These are phyloP conservation scores for Acrocephalus arundinaceus DNA, from an alignment of 2,113 vertebrate genomes.

Conservation along the genomic window DNA sequence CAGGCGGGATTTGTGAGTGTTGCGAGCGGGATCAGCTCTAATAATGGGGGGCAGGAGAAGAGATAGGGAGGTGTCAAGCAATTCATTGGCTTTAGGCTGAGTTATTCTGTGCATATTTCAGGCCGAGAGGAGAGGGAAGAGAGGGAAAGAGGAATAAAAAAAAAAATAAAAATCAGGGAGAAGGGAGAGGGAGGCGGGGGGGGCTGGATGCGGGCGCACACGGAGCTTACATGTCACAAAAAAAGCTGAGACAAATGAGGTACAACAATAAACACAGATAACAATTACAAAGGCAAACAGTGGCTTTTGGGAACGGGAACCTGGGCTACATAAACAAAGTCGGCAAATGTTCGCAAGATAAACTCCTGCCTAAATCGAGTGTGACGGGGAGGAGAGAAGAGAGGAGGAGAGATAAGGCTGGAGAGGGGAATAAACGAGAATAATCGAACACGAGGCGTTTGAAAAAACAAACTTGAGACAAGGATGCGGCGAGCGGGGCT, in stretches of 20 bases:
- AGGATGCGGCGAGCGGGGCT: constrained; percentile 51
- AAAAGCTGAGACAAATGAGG: constrained; percentile 70
- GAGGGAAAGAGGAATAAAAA: neutral
- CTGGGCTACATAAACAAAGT: constrained; percentile 79
- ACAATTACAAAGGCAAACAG: constrained; percentile 81
- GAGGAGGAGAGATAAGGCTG: constrained; percentile 76
- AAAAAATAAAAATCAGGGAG: neutral
- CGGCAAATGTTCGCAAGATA: constrained; percentile 79
- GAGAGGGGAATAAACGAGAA: constrained; percentile 63
- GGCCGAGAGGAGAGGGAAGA: neutral
- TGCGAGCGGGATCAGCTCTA: constrained; percentile 80
- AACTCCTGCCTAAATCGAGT: constrained; percentile 81
- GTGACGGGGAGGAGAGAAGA: constrained; percentile 78
- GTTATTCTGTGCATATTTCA: constrained; percentile 66
- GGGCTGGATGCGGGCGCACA: constrained; percentile 52
- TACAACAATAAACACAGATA: constrained; percentile 76
- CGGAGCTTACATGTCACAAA: constrained; percentile 71
- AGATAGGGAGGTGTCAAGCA: constrained; percentile 79
- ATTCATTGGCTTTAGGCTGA: constrained; percentile 75
- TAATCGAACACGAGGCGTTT: constrained; percentile 73
- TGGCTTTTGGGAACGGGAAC: constrained; percentile 72
- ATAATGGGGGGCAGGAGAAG: constrained; percentile 82
- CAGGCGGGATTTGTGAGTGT: constrained; percentile 88
- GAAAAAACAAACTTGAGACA: constrained; percentile 73
- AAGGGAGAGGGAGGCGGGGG: neutral